Evolutionary conservation across 2,888 invertebrate genomes (phyloP).

Genomic region (Drosophila seclusa): DNA sequence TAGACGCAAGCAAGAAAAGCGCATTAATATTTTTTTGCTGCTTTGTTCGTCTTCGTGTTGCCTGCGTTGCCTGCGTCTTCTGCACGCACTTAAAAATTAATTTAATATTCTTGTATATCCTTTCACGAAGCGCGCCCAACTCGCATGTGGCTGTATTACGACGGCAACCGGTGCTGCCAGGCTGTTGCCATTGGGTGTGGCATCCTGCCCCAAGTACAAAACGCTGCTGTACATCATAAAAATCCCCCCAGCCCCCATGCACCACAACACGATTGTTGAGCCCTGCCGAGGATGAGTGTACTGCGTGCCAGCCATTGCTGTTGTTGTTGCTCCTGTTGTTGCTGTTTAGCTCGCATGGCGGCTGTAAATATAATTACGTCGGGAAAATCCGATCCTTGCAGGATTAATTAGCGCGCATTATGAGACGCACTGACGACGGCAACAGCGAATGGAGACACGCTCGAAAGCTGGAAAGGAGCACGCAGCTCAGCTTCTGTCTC

Average conservation of each 20-base stretch:
- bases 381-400: constrained; percentile 84
- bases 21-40: constrained; percentile 64
- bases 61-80: constrained; percentile 39
- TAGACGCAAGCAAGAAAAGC: constrained; percentile 70
- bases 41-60: constrained; percentile 47
- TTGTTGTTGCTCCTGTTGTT: constrained; percentile 26
- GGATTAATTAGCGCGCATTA: constrained; percentile 85
- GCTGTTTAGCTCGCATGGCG: constrained; percentile 75
- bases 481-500: constrained; percentile 35
- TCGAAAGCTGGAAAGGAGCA: constrained; percentile 20
- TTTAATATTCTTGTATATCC: constrained; percentile 82
- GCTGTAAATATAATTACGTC: constrained; percentile 82
- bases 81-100: constrained; percentile 82
- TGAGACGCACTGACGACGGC: constrained; percentile 74
- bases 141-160: constrained; percentile 76
- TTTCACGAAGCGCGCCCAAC: constrained; percentile 61
- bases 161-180: constrained; percentile 55
- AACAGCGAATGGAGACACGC: constrained; percentile 39
- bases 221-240: constrained; percentile 60
- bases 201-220: constrained; percentile 24
- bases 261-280: constrained; percentile 30
- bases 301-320: constrained; percentile 10
- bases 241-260: constrained; percentile 1
- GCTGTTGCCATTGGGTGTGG: constrained; percentile 45
- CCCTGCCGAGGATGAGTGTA: constrained; percentile 28